Base-by-base conservation (phyloP, 2,797 vertebrate genomes). In the Petrocephalus schoutedeni region DNA sequence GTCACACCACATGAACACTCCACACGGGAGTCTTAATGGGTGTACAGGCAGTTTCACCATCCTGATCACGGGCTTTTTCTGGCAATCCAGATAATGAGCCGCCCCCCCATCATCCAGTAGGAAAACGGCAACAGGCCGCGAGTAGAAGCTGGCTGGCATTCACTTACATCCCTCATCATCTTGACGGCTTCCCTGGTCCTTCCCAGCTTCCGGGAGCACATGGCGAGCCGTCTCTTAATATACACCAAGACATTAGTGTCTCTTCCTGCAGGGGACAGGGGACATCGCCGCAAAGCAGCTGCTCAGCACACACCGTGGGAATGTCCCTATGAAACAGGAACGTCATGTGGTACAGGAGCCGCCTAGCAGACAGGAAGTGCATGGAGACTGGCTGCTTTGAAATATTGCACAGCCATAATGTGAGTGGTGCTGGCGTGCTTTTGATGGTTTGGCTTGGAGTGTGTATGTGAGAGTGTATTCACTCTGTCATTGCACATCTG, bases 141-240 rank as follows among this genome's bases (percentile, higher is more conserved):
- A 80, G 74, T 49, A 80, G 36, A 80, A 19, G 41, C 67, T 5
- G 5, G 67, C 19, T 80, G 32, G 36, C 67, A 16, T 77, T 89
- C 88, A 96, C 98, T 98, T 95, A 99, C 98, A 93, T 99, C 98
- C 97, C 98, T 96, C 98, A 99, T 99, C 98, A 99, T 99, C 94
- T 99, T 99, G 87, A 98, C 98, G 71, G 98, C 98, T 96, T 99
- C 98, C 93, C 98, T 95, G 90, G 98, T 99, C 88, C 98, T 95
- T 91, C 98, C 98, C 4, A 99, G 97, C 92, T 99, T 98, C 92
- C 98, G 96, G 91, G 98, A 97, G 95, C 98, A 99, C 98, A 99
- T 99, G 91, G 98, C 97, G 93, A 99, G 95, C 89, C 98, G 97
- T 90, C 98, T 97, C 93, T 99, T 99, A 95, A 98, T 97, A 94